phyloP scores from a whole-genome alignment of 2,113 vertebrate genomes.

The Entosphenus tridentatus region DNA sequence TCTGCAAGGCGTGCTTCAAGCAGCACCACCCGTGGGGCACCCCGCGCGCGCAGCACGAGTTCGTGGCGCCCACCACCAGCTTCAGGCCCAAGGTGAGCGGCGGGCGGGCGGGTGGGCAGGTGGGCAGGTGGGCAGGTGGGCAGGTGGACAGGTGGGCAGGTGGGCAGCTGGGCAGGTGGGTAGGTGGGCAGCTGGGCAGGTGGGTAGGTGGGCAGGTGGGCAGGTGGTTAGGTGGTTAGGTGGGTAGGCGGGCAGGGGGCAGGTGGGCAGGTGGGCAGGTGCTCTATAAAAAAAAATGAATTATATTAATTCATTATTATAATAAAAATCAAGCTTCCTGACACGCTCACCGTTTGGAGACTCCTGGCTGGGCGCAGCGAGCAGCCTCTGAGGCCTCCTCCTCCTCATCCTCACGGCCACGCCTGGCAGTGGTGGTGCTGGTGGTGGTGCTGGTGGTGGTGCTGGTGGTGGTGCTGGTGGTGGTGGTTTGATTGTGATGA shows the following conservation, averaged over 20 bases:
- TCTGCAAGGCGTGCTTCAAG: constrained; percentile 93
- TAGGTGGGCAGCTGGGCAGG: not conserved
- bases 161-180: too few species aligned
- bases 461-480: not conserved
- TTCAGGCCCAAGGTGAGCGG: constrained; percentile 59
- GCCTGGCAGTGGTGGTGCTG: not conserved
- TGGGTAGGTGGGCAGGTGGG: not conserved
- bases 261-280: not conserved
- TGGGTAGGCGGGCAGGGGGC: not conserved
- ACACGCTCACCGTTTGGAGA: too few species aligned
- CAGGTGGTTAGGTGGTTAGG: not conserved
- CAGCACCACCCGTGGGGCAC: constrained; percentile 85
- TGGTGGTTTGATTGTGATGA: not conserved
- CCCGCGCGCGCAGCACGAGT: constrained; percentile 74
- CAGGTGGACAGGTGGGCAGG: not conserved
- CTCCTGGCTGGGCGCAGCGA: too few species aligned
- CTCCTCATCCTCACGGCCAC: too few species aligned
- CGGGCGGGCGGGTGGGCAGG: not conserved
- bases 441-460: not conserved
- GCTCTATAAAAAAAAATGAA: too few species aligned
- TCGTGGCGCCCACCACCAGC: constrained; percentile 74
- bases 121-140: not conserved
- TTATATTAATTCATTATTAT: too few species aligned
- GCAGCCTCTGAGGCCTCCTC: too few species aligned
- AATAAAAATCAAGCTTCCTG: too few species aligned